Evolutionary conservation across 2,888 invertebrate species (phyloP), one percentile per base, ranked within the genome.

Genomic region (Hyles lineata): DNA sequence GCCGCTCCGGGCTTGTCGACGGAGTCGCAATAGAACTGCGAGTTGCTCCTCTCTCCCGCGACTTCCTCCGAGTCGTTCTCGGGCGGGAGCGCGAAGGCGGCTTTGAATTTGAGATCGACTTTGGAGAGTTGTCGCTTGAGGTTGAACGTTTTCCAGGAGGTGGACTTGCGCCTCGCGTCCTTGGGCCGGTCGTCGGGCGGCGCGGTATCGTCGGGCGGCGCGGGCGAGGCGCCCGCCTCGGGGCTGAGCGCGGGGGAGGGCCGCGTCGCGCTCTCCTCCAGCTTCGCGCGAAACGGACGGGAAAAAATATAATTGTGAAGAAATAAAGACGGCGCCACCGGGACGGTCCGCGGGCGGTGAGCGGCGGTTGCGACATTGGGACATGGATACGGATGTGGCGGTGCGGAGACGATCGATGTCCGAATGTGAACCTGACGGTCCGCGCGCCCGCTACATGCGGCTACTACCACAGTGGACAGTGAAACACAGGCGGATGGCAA

Each of bases 91-190:
- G 90, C 85, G 90, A 96, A 96, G 69, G 96, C 96, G 82, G 96
- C 96, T 87, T 97, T 97, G 76, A 97, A 92, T 89, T 96, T 97
- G 83, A 96, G 93, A 87, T 97, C 97, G 79, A 97, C 97, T 91
- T 96, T 97, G 76, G 97, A 97, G 81, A 98, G 95, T 91, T 97
- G 97, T 81, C 97, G 96, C 90, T 98, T 98, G 75, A 98, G 94
- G 89, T 96, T 97, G 93, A 97, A 97, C 75, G 96, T 96, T 90
- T 97, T 97, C 97, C 97, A 97, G 74, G 95, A 90, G 78, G 96
- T 95, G 52, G 96, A 96, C 82, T 96, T 96, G 80, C 96, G 95
- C 76, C 96, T 90, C 59, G 89, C 82, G 83, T 95, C 95, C 76
- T 89, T 91, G 76, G 84, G 79, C 74, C 84, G 85, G 81, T 85